Base-by-base conservation (phyloP, 92 coral and sea anemone species). In the Diadumene lineata region DNA sequence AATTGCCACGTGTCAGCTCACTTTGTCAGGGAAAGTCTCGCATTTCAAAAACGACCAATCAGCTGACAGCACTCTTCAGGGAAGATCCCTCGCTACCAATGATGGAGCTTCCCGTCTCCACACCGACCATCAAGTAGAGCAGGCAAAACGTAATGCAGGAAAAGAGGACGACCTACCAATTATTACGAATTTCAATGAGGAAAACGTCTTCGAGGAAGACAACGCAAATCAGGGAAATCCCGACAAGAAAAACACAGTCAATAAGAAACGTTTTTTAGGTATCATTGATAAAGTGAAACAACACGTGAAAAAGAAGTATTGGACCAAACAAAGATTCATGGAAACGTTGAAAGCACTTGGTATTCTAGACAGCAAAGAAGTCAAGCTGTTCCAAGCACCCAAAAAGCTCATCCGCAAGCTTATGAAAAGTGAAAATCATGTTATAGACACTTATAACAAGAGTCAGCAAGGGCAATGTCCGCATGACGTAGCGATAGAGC, bases 361-460 rank as follows among this genome's bases (percentile, higher is more conserved):
- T 28, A 3, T 62, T 28, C 31, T 62, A 1, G 7, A 16, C 10
- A 62, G 7, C 7, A 62, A 62, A 62, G 38, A 62, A 1, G 6
- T 62, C 0, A 62, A 62, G n/a, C 1, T 62, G 43, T 28, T 15
- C 31, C 28, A 6, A 62, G 43, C 43, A 38, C 28, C 43, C 43
- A 19, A 4, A 10, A 28, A 29, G 31, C 31, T 62, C 21, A 62
- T 62, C 4, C 7, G 38, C 0, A 28, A 11, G 27, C 22, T 62
- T 6, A 8, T 23, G 38, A 26, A 62, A 1, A 62, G 31, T n/a
- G 31, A 62, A 28, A 62, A 62, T 30, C 38, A 62, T 19, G 27
- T 62, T 28, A 62, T 62, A 28, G 68, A 62, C 43, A 62, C 31
- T 1, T 62, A 62, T 43, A 62, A 58, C 11, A 2, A 28, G 43